These are phyloP conservation scores for Artibeus jamaicensis DNA, from an alignment of 2,797 vertebrate species.

Conservation along the genomic window DNA sequence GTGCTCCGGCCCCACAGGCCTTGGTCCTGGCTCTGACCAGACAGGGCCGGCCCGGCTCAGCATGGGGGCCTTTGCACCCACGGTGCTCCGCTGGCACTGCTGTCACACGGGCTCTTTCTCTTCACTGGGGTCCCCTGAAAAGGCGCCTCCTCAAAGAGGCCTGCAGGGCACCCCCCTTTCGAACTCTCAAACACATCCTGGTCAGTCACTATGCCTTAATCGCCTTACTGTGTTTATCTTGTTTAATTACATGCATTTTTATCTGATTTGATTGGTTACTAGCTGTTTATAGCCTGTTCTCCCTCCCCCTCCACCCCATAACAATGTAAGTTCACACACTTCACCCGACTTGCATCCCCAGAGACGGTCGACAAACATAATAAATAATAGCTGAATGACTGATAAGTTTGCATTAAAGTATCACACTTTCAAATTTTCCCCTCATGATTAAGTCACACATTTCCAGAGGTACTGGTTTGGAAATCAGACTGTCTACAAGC, in stretches of 20 bases:
- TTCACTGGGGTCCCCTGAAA: background rate
- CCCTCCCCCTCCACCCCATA: background rate
- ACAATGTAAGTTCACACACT: background rate
- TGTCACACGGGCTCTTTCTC: background rate
- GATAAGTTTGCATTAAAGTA: background rate
- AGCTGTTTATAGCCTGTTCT: background rate
- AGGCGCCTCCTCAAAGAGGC: background rate
- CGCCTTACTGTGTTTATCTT: background rate
- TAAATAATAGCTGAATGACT: background rate
- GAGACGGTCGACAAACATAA: background rate
- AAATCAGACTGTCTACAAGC: background rate
- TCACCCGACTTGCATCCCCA: background rate
- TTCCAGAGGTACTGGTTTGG: background rate
- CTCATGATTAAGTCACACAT: background rate
- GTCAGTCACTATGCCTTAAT: background rate
- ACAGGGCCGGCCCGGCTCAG: background rate
- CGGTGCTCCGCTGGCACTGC: background rate
- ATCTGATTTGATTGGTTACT: background rate
- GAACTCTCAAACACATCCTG: background rate
- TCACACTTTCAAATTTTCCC: background rate
- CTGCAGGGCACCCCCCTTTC: background rate
- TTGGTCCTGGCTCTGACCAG: background rate
- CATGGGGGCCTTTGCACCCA: background rate
- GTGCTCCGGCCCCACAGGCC: background rate
- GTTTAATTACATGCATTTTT: background rate